Base-by-base conservation (phyloP, 2,113 vertebrate genomes). In the Carassius auratus region DNA sequence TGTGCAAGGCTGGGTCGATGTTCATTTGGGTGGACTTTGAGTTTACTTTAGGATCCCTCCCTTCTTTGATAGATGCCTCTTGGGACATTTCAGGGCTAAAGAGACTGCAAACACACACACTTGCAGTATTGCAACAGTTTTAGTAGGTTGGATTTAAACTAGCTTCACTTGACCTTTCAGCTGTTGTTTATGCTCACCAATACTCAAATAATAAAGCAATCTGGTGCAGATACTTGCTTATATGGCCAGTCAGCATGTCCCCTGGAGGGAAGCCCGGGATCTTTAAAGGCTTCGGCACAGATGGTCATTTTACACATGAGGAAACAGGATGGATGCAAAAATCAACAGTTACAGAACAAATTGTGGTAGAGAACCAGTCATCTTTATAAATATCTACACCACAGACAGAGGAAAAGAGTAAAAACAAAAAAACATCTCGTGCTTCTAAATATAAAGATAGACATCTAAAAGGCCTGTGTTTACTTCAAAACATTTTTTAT, bases 301-400 rank as follows among this genome's bases (percentile, higher is more conserved):
- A 92, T 87, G 90, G 86, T 82, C 78, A 81, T 89, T 92, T 91
- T 83, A 91, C 90, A 92, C 90, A 89, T 83, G 81, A 92, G 84
- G 30, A 76, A 87, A 83, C 61, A 76, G 52, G 88, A 83, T 85
- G 88, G 89, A 91, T 89, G 80, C 86, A 92, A 90, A 92, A 90
- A 87, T 90, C 86, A 88, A 90, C 89, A 91, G 90, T 90, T 91
- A 86, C 76, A 80, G 83, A 90, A 85, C 74, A 91, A 92, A 90
- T 78, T 85, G 90, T 86, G 89, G 89, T 87, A 86, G 73, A 68
- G 76, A 90, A 85, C 85, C 92, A 93, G 91, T 91, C 89, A 69
- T 76, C 66, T 91, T 92, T 93, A 94, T 92, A 95, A 93, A 94
- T 93, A 93, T 87, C 86, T 90, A 66, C 15, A 83, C 73, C 76